phyloP scores from a whole-genome alignment of 2,888 invertebrate species.

The Heliothis peltigera region DNA sequence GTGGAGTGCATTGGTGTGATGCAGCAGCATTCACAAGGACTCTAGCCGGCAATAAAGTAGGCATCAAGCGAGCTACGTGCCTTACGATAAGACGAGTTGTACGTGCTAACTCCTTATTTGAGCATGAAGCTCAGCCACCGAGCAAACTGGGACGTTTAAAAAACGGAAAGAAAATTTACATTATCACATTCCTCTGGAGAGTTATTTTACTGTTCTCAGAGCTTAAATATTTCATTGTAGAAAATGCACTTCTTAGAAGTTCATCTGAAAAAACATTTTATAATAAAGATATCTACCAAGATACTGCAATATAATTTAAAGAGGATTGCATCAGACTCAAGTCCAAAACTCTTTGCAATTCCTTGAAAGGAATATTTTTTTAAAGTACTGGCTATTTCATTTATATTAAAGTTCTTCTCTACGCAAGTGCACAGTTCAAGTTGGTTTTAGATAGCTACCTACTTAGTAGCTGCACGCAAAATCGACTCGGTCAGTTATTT shows the following conservation, averaged over 20 bases:
- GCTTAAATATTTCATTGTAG: slow-evolving; percentile 64
- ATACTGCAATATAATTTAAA: slow-evolving; percentile 42
- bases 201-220: slow-evolving; percentile 65
- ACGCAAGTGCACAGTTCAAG: neutral
- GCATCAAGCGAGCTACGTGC: slow-evolving; percentile 82
- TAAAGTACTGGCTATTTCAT: slow-evolving; percentile 6
- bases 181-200: slow-evolving; percentile 74
- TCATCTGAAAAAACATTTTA: slow-evolving; percentile 47
- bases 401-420: slow-evolving; percentile 1
- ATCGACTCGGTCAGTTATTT: neutral
- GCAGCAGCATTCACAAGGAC: slow-evolving; percentile 68
- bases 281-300: slow-evolving; percentile 38
- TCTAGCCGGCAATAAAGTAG: slow-evolving; percentile 81
- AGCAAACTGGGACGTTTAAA: slow-evolving; percentile 71
- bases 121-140: slow-evolving; percentile 68
- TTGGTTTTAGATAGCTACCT: neutral
- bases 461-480: neutral
- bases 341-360: slow-evolving; percentile 24
- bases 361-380: slow-evolving; percentile 14
- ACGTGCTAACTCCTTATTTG: slow-evolving; percentile 77
- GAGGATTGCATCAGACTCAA: slow-evolving; percentile 36
- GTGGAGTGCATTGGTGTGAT: slow-evolving; percentile 73
- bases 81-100: slow-evolving; percentile 74
- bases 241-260: slow-evolving; percentile 49
- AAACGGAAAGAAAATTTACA: slow-evolving; percentile 72